phyloP scores from a whole-genome alignment of 1,140 invertebrate genomes.

The Pseudomyrmex flavicornis region DNA sequence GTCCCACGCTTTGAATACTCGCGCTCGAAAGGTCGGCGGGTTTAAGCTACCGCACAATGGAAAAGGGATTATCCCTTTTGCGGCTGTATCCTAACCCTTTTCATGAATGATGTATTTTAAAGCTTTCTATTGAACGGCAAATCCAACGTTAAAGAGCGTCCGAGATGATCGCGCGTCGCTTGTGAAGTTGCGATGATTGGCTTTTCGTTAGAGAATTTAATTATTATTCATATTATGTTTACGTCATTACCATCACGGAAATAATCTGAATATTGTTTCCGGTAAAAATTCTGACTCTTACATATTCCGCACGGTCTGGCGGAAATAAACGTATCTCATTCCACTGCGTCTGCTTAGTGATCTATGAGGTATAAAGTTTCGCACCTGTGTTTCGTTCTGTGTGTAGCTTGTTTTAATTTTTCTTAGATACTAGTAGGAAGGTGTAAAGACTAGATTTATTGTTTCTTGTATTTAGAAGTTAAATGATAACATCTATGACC shows the following conservation, averaged over 20 bases:
- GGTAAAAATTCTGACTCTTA: background rate
- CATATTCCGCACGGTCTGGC: background rate
- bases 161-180: conserved; percentile 19
- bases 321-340: conserved; percentile 6
- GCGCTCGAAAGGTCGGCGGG: conserved; percentile 56
- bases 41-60: conserved; percentile 62
- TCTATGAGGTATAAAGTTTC: conserved; percentile 4
- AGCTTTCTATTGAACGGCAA: conserved; percentile 31
- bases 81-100: conserved; percentile 8
- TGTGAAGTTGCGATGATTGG: background rate
- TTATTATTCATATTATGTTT: background rate
- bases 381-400: background rate
- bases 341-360: background rate
- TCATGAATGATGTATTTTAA: conserved; percentile 50
- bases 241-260: background rate
- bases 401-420: conserved; percentile 24
- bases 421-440: conserved; percentile 10
- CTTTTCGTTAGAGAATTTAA: background rate
- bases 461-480: background rate
- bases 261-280: background rate
- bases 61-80: conserved; percentile 66
- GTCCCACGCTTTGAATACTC: conserved; percentile 35
- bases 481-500: too few species aligned
- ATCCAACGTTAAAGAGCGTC: conserved; percentile 35
- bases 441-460: background rate